A percentile compares a stretch with the other conserved stretches of the same genome.
These are phyloP conservation scores for Eptatretus atami DNA, from an alignment of 2,797 vertebrate genomes.

Conservation along the genomic window DNA sequence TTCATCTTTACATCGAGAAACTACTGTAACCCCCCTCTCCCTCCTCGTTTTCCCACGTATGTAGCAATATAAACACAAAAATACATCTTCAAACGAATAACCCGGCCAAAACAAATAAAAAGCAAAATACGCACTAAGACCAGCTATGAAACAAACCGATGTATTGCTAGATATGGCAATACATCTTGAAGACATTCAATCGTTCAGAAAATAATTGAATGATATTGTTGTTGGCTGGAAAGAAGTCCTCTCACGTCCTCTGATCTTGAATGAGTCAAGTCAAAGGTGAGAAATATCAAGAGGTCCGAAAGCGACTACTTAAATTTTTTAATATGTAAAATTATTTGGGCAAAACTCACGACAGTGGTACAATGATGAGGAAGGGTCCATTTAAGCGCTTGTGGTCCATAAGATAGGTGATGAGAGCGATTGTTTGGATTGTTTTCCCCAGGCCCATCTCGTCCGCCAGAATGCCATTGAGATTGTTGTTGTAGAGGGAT, in stretches of 20 bases:
- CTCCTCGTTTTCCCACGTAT: too few species aligned
- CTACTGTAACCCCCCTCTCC: too few species aligned
- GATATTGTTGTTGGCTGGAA: too few species aligned
- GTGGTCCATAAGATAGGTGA: constrained; percentile 83
- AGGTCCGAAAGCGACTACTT: too few species aligned
- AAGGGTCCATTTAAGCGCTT: constrained; percentile 82
- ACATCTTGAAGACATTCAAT: too few species aligned
- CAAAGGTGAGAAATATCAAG: too few species aligned
- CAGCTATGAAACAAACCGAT: constrained; percentile 7
- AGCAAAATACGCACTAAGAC: constrained; percentile 7
- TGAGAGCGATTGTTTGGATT: constrained; percentile 90
- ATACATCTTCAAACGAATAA: constrained; percentile 3
- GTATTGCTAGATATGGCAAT: not conserved
- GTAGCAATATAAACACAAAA: too few species aligned
- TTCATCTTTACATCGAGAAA: too few species aligned
- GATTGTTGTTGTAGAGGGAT: constrained; percentile 84
- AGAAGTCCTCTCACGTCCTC: too few species aligned
- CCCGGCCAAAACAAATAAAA: constrained; percentile 3
- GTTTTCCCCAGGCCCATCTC: constrained; percentile 97
- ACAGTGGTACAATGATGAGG: constrained; percentile 87
- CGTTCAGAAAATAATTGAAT: too few species aligned
- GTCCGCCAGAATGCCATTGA: constrained; percentile 82
- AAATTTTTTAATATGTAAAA: not conserved
- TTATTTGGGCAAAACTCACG: constrained; percentile 27
- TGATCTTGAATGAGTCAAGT: too few species aligned